Base-by-base conservation (phyloP, 2,888 invertebrate genomes). In the Nephrotoma appendiculata region DNA sequence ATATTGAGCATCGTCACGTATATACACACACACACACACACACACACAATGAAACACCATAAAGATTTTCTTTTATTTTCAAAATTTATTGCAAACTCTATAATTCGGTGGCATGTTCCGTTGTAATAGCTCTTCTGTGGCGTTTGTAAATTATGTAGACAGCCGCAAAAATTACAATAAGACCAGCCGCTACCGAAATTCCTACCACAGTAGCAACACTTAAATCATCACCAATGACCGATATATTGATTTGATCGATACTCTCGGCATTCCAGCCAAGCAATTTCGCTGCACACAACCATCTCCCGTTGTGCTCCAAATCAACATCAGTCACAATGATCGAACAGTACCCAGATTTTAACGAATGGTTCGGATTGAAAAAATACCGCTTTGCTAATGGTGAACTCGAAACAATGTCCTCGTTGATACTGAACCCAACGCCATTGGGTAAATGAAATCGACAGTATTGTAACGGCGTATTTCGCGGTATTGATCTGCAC, bases 311-410 rank as follows among this genome's bases (percentile, higher is more conserved):
- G 87, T 93, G 93, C 6, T 92, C 91, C 0, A 88, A 88, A 12
- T 87, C 45, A 0, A 92, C 90, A 0, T 90, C 89, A 6, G 88
- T 89, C 48, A 93, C 92, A 15, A 90, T 92, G 44, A 93, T 88
- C 0, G 93, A 92, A 88, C 93, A 93, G 87, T 92, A 92, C 0
- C 93, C 93, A 41, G 90, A 89, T 87, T 91, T 89, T 87, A 92
- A 88, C 42, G 90, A 89, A 1, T 90, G 90, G 15, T 88, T 90
- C 0, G 92, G 90, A 5, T 92, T 92, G 88, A 92, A 93, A 89
- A 91, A 92, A 89, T 90, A 93, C 7, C 92, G 91, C 87, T 88
- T 89, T 41, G 91, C 87, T 87, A 92, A 91, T 5, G 92, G 89
- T 41, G 92, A 92, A 87, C 91, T 89, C 43, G 89, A 87, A 0